Evolutionary conservation across 2,113 vertebrate species (phyloP), one percentile per base, ranked within the genome.

Genomic region (Lepisosteus oculatus): DNA sequence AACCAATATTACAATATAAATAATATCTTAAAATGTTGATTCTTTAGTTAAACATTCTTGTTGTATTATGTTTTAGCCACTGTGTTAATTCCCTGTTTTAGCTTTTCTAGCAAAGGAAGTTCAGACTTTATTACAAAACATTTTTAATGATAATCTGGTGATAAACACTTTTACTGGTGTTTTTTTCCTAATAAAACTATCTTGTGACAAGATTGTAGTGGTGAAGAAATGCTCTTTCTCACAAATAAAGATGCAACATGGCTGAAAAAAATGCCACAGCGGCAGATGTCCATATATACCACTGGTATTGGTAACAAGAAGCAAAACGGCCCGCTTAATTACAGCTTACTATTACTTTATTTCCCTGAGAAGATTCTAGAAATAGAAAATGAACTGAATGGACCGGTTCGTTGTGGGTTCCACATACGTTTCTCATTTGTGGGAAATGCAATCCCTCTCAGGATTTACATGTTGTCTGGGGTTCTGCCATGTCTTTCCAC

Each of bases 391-490:
- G 15, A 68, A 55, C 43, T 41, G 51, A 68, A 54, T 55, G 29
- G 13, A 13, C 14, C 42, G n/a, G 66, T 55, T 55, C 17, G 15
- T 54, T 12, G 6, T 12, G 45, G 64, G 41, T 65, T 68, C 3
- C 66, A 68, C 66, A 55, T 13, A 68, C 15, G 29, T 47, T 68
- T 68, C 51, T 55, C n/a, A 55, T 68, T 65, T 68, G 66, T 11
- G 15, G 66, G 15, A 55, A 4, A 55, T 29, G 11, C n/a, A 59
- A n/a, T 59, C 56, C 7, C 44, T 55, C 51, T 55, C 6, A 54
- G 7, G 14, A 55, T 55, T 68, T 55, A 9, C 45, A 55, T 17
- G n/a, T 68, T 43, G 11, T 55, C 6, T 68, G 66, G 66, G 66
- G 8, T 55, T 7, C n/a, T 3, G 45, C 42, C n/a, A 55, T 45